Percentiles rank a stretch among this genome's conserved stretches.
phyloP scores from a whole-genome alignment of 1,140 invertebrate species.

The Ylistrum balloti region DNA sequence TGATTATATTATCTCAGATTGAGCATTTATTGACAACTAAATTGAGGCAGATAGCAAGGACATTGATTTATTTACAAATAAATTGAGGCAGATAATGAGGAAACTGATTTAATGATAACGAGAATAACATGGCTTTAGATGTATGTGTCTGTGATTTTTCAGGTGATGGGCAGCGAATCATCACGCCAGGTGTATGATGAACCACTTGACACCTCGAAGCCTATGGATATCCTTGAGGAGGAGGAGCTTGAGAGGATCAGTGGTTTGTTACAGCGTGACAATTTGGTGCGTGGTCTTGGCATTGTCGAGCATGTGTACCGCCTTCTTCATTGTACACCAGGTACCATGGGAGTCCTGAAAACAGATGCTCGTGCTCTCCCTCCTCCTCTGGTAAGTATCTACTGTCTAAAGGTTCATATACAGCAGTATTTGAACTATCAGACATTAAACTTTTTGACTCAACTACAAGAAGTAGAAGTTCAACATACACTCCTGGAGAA shows the following conservation, averaged over 20 bases:
- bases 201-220: slow-evolving; percentile 76
- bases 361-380: slow-evolving; percentile 70
- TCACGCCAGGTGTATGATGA: slow-evolving; percentile 66
- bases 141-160: too few relatives aligned
- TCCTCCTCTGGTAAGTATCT: slow-evolving; percentile 69
- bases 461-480: neutral
- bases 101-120: too few relatives aligned
- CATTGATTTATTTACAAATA: too few relatives aligned
- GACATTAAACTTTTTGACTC: too few relatives aligned
- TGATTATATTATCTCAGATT: too few relatives aligned
- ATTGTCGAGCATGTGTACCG: slow-evolving; percentile 82
- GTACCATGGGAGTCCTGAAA: slow-evolving; percentile 76
- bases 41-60: too few relatives aligned
- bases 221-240: slow-evolving; percentile 81
- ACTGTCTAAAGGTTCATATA: neutral
- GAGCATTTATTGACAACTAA: too few relatives aligned
- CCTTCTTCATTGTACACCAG: slow-evolving; percentile 80
- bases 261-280: slow-evolving; percentile 81
- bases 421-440: too few relatives aligned
- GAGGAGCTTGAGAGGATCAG: slow-evolving; percentile 82
- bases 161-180: slow-evolving; percentile 57
- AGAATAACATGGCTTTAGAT: too few relatives aligned
- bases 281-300: slow-evolving; percentile 81
- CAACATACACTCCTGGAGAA: neutral
- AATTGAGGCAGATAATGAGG: too few relatives aligned